Base-by-base conservation (phyloP, 2,113 vertebrate genomes). In the Grammomys surdaster region DNA sequence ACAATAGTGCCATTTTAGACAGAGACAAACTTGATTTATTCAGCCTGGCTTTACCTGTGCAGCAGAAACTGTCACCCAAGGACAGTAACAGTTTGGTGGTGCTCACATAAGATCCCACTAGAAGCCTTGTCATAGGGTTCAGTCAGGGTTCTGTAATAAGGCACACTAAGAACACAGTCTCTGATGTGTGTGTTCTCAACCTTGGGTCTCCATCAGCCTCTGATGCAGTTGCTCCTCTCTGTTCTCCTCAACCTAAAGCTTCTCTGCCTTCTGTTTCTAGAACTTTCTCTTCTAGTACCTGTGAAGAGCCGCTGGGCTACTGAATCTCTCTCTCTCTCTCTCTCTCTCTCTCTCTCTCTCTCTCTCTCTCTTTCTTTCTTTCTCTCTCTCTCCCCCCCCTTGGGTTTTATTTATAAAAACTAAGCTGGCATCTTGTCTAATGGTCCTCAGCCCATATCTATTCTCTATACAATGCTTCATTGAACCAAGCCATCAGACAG, bases 381-480 rank as follows among this genome's bases (percentile, higher is more conserved):
- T 65, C 63, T 6, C 10, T 3, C 63, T 28, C 63, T 24, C 24
- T 19, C 76, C 36, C 36, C 13, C 17, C 40, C 24, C 60, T 8
- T 10, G 4, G 40, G 60, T 46, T 10, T 58, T 10, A 1, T 2
- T 10, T 1, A 54, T 0, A 10, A 89, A 56, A 40, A 1, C 28
- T 24, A 75, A 60, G 51, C 48, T 65, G 6, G 13, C 5, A 51
- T 43, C 46, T 40, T 11, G 3, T 7, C 4, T 8, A 69, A 2
- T 24, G 1, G 6, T 31, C 84, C 40, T 43, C 73, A 51, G 26
- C 67, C 78, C 4, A 28, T 31, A n/a, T 48, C n/a, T 28, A 17
- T 5, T 0, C 7, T 60, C 82, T 5, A 1, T 54, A 70, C 4
- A 20, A 33, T 24, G 28, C 46, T 1, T 46, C 0, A 0, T 26